Conservation (phyloP, 1,140 invertebrate genomes). For the Cheumatopsyche charites region DNA sequence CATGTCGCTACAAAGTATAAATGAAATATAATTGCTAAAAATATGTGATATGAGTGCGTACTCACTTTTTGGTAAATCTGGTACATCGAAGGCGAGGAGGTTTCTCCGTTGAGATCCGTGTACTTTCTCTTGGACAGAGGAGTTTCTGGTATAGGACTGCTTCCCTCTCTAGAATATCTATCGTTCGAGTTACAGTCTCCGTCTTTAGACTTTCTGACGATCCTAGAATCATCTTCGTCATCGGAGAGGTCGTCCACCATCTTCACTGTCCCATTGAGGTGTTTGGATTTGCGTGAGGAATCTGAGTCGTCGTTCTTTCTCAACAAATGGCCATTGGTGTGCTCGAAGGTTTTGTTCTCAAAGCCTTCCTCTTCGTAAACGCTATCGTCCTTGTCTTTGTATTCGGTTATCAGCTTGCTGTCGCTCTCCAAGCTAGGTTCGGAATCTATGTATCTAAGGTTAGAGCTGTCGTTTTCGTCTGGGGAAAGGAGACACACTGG, state of each 20-base stretch:
- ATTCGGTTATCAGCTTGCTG: slow-evolving; percentile 40
- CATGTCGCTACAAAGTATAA: too few species aligned
- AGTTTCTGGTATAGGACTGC: slow-evolving; percentile 30
- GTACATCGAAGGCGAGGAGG: slow-evolving; percentile 6
- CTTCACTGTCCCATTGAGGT: slow-evolving; percentile 48
- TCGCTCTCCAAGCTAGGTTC: slow-evolving; percentile 45
- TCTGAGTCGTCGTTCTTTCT: slow-evolving; percentile 51
- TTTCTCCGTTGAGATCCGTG: slow-evolving; percentile 39
- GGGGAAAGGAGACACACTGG: slow-evolving; percentile 49
- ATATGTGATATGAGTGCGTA: slow-evolving; percentile 26
- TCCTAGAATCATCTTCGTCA: slow-evolving; percentile 2
- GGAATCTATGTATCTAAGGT: slow-evolving; percentile 46
- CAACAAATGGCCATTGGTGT: slow-evolving; percentile 57
- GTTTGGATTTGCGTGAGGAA: slow-evolving; percentile 34
- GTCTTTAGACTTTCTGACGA: slow-evolving; percentile 22
- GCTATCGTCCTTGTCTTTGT: slow-evolving; percentile 40
- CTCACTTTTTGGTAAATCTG: slow-evolving; percentile 40
- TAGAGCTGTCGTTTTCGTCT: slow-evolving; percentile 39
- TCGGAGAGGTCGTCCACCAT: slow-evolving; percentile 49
- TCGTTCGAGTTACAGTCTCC: slow-evolving; percentile 28
- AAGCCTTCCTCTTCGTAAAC: slow-evolving; percentile 55
- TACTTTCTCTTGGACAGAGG: slow-evolving; percentile 40
- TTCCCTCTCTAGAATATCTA: slow-evolving; percentile 20
- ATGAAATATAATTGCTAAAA: too few species aligned
- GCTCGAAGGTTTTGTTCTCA: slow-evolving; percentile 62